Conservation (phyloP, 2,888 invertebrate species). For the Luperina testacea region DNA sequence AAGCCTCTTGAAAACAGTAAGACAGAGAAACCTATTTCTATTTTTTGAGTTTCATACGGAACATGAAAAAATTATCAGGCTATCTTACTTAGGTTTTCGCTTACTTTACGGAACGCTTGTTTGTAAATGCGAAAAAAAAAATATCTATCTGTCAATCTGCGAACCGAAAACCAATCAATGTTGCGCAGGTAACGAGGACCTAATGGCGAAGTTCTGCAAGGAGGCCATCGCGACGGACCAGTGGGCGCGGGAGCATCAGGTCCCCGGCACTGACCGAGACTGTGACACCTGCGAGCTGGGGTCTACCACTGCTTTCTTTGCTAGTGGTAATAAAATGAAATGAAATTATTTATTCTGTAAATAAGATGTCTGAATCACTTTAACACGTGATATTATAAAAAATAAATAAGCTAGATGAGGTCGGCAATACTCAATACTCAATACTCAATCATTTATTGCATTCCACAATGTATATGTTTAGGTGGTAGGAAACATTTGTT, state of each 20-base stretch:
- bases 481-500: too few species aligned
- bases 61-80: not conserved
- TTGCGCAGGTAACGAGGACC: conserved; percentile 80
- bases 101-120: not conserved
- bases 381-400: not conserved
- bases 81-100: not conserved
- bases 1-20: not conserved
- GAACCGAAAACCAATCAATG: not conserved
- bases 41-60: not conserved
- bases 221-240: conserved; percentile 81
- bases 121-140: too few species aligned
- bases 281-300: conserved; percentile 81
- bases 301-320: conserved; percentile 83
- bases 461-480: too few species aligned
- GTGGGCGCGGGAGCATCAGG: conserved; percentile 81
- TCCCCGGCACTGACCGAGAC: conserved; percentile 70
- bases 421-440: too few species aligned
- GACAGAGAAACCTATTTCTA: not conserved
- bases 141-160: too few species aligned
- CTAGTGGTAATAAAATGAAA: conserved; percentile 73
- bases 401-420: not conserved
- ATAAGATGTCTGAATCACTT: not conserved
- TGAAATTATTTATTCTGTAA: not conserved
- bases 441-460: too few species aligned
- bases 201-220: conserved; percentile 82